These are phyloP conservation scores for Rhabdomys pumilio DNA, from an alignment of 2,797 vertebrate genomes.

Conservation along the genomic window DNA sequence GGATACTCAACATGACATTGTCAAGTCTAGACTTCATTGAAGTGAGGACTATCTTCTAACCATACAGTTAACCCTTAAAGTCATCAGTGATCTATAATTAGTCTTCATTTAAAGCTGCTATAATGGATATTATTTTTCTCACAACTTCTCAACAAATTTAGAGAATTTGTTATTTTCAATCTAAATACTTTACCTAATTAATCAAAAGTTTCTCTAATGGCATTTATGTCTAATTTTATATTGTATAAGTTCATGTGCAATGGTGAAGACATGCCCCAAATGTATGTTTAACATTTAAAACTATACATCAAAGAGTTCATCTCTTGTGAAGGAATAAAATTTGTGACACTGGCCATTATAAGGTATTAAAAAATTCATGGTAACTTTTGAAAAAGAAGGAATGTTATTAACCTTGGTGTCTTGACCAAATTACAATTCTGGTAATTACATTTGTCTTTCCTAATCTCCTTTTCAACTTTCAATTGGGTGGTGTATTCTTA, in stretches of 20 bases:
- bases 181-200: slow-evolving; percentile 42
- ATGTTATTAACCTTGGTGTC: slow-evolving; percentile 85
- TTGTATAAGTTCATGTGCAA: slow-evolving; percentile 20
- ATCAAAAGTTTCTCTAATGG: slow-evolving; percentile 1
- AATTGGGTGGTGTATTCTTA: slow-evolving; percentile 84
- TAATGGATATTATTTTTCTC: slow-evolving; percentile 8
- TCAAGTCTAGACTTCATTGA: background rate
- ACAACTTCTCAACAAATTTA: slow-evolving; percentile 28
- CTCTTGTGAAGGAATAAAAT: slow-evolving; percentile 75
- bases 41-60: background rate
- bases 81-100: background rate
- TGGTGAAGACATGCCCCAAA: slow-evolving; percentile 51
- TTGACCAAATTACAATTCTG: slow-evolving; percentile 85
- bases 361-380: slow-evolving; percentile 84
- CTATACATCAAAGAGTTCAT: slow-evolving; percentile 64
- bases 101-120: background rate
- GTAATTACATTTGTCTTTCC: slow-evolving; percentile 86
- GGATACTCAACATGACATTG: background rate
- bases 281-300: slow-evolving; percentile 73
- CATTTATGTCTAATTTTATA: background rate
- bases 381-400: slow-evolving; percentile 82
- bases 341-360: slow-evolving; percentile 79
- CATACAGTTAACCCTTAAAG: background rate
- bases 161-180: slow-evolving; percentile 44
- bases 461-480: slow-evolving; percentile 86